Conservation (phyloP, 2,113 vertebrate genomes). For the human region GRCh38 chr2:220260001-220260500, state of each 20-base stretch:
- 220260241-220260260: background rate
- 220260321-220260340: background rate
- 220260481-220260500: background rate
- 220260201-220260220: background rate
- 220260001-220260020: slow-evolving; percentile 11
- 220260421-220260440: background rate
- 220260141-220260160: background rate
- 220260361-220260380: background rate
- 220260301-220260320: background rate
- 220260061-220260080: background rate
- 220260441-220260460: background rate
- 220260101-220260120: background rate
- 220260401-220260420: background rate
- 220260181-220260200: background rate
- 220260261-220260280: background rate
- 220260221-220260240: background rate
- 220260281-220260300: background rate
- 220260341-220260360: background rate
- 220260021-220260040: slow-evolving; percentile 1
- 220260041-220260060: slow-evolving; percentile 15
- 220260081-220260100: background rate
- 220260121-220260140: background rate
- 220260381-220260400: background rate
- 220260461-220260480: background rate
- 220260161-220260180: background rate